Evolutionary conservation across 2,888 invertebrate species (phyloP).

Genomic region (Drosophila picticornis): DNA sequence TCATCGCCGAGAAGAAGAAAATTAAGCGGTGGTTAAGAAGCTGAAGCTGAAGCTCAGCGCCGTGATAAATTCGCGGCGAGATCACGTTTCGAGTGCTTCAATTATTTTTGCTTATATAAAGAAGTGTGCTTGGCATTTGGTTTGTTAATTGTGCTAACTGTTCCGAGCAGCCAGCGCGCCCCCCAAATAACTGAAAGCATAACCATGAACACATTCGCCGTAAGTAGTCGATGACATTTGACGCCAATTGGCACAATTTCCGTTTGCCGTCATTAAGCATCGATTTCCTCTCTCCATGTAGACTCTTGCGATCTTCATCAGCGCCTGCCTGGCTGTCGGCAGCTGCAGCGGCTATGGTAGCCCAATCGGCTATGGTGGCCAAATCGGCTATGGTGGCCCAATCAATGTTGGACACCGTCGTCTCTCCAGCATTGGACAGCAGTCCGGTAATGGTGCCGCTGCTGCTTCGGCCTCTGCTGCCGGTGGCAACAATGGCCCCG

Average conservation of each 20-base stretch:
- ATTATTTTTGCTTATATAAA: conserved; percentile 76
- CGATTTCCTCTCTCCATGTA: conserved; percentile 34
- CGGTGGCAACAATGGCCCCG: conserved; percentile 45
- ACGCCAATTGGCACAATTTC: conserved; percentile 25
- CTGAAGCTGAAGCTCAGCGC: conserved; percentile 19
- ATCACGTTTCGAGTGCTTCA: conserved; percentile 76
- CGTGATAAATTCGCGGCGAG: conserved; percentile 73
- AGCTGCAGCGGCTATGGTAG: conserved; percentile 53
- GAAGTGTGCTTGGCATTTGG: conserved; percentile 69
- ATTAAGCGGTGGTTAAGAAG: conserved; percentile 8
- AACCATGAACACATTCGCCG: conserved; percentile 79
- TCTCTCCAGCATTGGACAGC: conserved; percentile 36
- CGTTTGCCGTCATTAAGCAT: conserved; percentile 4
- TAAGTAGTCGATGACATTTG: conserved; percentile 61
- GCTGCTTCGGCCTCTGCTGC: conserved; percentile 55
- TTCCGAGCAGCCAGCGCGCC: conserved; percentile 66
- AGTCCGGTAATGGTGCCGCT: conserved; percentile 32
- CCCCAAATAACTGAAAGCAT: conserved; percentile 51
- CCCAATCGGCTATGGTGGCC: conserved; percentile 14
- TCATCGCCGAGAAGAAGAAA: conserved; percentile 6
- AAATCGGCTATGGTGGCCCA: conserved; percentile 21
- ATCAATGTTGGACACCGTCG: conserved; percentile 14
- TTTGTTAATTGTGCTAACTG: conserved; percentile 78
- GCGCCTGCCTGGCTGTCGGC: conserved; percentile 62
- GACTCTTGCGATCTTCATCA: conserved; percentile 69